phyloP scores from a whole-genome alignment of 2,797 vertebrate genomes.

The Pangasius djambal region DNA sequence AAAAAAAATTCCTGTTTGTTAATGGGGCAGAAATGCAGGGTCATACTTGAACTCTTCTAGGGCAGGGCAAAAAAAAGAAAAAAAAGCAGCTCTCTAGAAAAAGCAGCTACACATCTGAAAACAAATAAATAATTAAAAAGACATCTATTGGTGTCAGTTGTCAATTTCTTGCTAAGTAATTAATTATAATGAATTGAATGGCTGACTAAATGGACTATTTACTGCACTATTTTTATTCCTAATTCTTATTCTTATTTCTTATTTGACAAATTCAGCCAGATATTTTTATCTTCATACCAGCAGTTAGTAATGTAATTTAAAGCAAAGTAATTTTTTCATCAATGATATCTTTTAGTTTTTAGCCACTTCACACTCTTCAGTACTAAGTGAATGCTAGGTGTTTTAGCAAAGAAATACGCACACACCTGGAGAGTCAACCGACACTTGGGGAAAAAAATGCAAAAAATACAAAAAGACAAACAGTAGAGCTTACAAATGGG shows the following conservation, averaged over 20 bases:
- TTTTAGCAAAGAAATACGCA: not conserved
- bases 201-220: not conserved
- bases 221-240: not conserved
- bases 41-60: not conserved
- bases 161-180: not conserved
- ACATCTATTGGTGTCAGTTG: not conserved
- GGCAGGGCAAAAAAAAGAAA: too few species aligned
- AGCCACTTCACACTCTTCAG: not conserved
- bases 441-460: not conserved
- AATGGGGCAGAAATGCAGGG: not conserved
- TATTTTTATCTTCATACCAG: not conserved
- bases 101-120: too few species aligned
- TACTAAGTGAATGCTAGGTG: not conserved
- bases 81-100: not conserved
- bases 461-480: not conserved
- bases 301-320: not conserved
- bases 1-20: not conserved
- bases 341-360: not conserved
- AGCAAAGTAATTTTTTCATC: not conserved
- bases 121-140: not conserved
- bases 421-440: conserved; percentile 27
- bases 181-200: not conserved
- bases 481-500: not conserved
- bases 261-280: not conserved
- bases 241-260: not conserved